phyloP scores from a whole-genome alignment of 2,888 invertebrate genomes.

The Choreutis nemorana region DNA sequence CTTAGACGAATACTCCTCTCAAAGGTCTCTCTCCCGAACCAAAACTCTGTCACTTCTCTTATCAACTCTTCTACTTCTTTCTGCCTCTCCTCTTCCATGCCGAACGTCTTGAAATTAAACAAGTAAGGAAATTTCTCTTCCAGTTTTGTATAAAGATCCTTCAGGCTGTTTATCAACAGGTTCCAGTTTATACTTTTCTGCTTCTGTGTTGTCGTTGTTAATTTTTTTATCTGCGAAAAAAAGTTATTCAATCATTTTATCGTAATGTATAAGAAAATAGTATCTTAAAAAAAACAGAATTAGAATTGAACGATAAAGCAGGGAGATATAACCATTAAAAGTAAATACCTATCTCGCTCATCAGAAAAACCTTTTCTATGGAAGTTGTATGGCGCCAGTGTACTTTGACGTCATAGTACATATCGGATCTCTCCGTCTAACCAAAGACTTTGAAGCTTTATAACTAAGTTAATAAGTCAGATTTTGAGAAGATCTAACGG shows the following conservation, averaged over 20 bases:
- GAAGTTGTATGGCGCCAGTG: no score
- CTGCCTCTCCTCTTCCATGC: slow-evolving; percentile 25
- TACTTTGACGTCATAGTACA: no score
- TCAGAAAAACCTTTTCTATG: no score
- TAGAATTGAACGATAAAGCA: no score
- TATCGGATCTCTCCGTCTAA: no score
- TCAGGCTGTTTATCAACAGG: slow-evolving; percentile 32
- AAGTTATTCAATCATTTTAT: background rate
- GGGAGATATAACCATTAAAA: no score
- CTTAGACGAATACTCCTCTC: slow-evolving; percentile 34
- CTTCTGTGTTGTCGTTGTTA: slow-evolving; percentile 22
- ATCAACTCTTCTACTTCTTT: slow-evolving; percentile 16
- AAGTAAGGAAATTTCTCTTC: slow-evolving; percentile 41
- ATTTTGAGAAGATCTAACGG: no score
- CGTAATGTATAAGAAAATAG: background rate
- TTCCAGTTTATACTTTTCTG: slow-evolving; percentile 39
- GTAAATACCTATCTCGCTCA: no score
- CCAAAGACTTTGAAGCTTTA: no score
- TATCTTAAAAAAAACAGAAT: no score
- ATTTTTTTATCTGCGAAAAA: slow-evolving; percentile 21
- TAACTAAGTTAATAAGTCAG: no score
- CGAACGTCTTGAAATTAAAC: slow-evolving; percentile 35
- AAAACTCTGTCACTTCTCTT: slow-evolving; percentile 26
- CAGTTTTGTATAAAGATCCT: slow-evolving; percentile 31
- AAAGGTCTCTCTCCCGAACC: slow-evolving; percentile 32